Evolutionary conservation across 2,113 vertebrate species (phyloP).

Genomic region (Rostratula benghalensis): DNA sequence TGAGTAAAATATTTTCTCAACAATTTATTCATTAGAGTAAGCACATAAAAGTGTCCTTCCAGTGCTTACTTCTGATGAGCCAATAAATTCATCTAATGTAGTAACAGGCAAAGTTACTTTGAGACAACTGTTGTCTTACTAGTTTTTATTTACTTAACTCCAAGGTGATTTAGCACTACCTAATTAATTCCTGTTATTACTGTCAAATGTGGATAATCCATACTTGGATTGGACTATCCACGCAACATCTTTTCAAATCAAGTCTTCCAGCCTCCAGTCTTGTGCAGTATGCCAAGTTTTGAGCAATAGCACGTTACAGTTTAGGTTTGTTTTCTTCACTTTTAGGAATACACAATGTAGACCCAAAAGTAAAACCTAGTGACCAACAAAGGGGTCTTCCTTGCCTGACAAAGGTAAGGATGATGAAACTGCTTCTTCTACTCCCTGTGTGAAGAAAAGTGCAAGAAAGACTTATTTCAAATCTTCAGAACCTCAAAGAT

Average conservation of each 20-base stretch:
- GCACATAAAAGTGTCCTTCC: neutral
- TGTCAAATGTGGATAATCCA: neutral
- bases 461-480: constrained; percentile 13
- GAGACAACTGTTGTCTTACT: neutral
- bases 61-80: neutral
- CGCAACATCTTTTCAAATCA: neutral
- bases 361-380: constrained; percentile 52
- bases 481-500: constrained; percentile 1
- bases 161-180: neutral
- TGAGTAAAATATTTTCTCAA: neutral
- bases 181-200: neutral
- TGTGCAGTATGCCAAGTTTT: neutral
- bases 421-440: constrained; percentile 34
- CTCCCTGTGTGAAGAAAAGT: constrained; percentile 32
- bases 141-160: neutral
- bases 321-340: neutral
- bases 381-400: constrained; percentile 43
- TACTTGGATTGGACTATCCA: neutral
- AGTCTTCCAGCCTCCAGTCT: neutral
- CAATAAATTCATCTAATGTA: neutral
- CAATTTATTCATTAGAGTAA: neutral
- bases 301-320: neutral
- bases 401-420: neutral
- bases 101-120: neutral
- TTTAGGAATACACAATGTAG: constrained; percentile 40